Conservation (phyloP, 2,888 invertebrate genomes). For the Archips xylosteana region DNA sequence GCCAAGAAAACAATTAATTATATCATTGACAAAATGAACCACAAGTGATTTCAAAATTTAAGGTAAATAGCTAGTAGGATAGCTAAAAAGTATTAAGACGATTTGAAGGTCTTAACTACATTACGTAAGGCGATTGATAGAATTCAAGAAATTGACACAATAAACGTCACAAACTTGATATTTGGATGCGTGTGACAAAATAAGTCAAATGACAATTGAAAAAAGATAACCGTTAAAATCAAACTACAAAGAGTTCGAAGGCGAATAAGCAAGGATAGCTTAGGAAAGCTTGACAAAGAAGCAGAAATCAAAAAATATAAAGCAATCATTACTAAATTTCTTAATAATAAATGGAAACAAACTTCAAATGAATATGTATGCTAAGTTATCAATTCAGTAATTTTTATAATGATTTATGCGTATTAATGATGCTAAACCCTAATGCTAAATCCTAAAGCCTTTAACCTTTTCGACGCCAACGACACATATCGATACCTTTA, state of each 20-base stretch:
- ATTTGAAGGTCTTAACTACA: not conserved
- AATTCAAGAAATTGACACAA: constrained; percentile 3
- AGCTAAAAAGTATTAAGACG: too few relatives aligned
- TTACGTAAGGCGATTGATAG: not conserved
- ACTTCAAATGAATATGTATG: not conserved
- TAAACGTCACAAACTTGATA: constrained; percentile 23
- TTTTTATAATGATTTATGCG: not conserved
- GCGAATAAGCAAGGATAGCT: not conserved
- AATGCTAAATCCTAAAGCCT: too few relatives aligned
- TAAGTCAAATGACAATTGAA: not conserved
- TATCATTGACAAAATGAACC: not conserved
- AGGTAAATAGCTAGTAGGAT: too few relatives aligned
- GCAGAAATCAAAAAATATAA: too few relatives aligned
- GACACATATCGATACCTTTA: too few relatives aligned
- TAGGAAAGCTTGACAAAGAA: not conserved
- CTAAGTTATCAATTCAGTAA: not conserved
- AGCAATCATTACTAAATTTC: too few relatives aligned
- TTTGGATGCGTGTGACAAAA: constrained; percentile 14
- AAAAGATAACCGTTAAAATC: not conserved
- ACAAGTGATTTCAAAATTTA: constrained; percentile 1
- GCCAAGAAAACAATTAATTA: not conserved
- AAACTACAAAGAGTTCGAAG: not conserved
- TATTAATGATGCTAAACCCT: not conserved
- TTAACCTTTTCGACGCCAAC: too few relatives aligned
- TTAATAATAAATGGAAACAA: not conserved